Evolutionary conservation across 2,888 invertebrate genomes (phyloP).

Genomic region (Drosophila lacicola): DNA sequence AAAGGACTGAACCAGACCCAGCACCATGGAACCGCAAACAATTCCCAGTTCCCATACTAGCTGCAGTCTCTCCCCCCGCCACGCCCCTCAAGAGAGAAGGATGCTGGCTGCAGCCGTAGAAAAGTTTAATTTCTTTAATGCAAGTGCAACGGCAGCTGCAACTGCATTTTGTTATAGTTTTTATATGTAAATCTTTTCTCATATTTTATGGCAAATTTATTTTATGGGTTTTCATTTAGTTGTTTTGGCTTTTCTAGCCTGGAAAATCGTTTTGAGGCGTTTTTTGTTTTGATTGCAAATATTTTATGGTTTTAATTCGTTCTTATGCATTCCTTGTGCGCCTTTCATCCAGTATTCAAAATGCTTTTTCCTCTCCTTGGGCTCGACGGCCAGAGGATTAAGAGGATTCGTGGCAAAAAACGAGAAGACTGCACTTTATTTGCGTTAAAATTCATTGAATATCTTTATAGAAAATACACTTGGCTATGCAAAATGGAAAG

Average conservation of each 20-base stretch:
- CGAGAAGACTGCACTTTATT: constrained; percentile 38
- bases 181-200: constrained; percentile 31
- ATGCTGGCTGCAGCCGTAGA: constrained; percentile 1
- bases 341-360: constrained; percentile 50
- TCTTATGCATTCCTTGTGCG: constrained; percentile 42
- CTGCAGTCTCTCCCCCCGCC: not conserved
- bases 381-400: constrained; percentile 1
- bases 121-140: constrained; percentile 75
- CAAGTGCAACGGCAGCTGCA: constrained; percentile 44
- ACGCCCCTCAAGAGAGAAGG: constrained; percentile 1
- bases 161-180: constrained; percentile 35
- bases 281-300: constrained; percentile 58
- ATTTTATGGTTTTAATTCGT: constrained; percentile 73
- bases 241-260: constrained; percentile 32
- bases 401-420: not conserved
- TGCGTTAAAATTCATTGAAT: constrained; percentile 48
- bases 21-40: constrained; percentile 22
- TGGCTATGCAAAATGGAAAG: constrained; percentile 8
- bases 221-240: constrained; percentile 56
- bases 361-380: constrained; percentile 36
- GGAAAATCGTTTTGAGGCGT: constrained; percentile 33
- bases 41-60: constrained; percentile 12
- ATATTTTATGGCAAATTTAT: constrained; percentile 60
- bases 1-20: constrained; percentile 38
- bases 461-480: constrained; percentile 14